phyloP scores from a whole-genome alignment of 2,888 invertebrate species.

The Tenthredo notha region DNA sequence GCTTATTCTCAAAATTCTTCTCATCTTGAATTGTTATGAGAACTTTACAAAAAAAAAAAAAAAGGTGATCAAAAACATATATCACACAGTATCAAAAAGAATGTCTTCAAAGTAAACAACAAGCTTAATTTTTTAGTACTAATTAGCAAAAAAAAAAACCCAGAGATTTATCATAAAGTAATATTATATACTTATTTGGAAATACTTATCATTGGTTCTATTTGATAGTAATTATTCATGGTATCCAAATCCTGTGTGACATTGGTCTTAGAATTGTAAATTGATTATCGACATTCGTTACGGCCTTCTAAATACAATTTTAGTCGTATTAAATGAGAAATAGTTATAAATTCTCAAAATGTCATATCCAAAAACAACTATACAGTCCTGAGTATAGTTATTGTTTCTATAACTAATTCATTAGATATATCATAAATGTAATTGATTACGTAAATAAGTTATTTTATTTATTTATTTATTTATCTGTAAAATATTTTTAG shows the following conservation, averaged over 20 bases:
- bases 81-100: neutral
- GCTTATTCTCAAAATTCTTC: neutral
- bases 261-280: slow-evolving; percentile 35
- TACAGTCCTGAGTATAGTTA: slow-evolving; percentile 44
- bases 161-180: neutral
- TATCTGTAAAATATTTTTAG: slow-evolving; percentile 47
- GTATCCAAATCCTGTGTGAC: slow-evolving; percentile 14
- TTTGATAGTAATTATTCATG: slow-evolving; percentile 7
- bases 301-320: neutral
- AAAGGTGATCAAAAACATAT: neutral
- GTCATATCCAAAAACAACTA: slow-evolving; percentile 43
- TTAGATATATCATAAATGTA: slow-evolving; percentile 26
- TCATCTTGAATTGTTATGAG: neutral
- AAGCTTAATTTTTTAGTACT: slow-evolving; percentile 22
- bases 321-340: slow-evolving; percentile 20
- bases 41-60: slow-evolving; percentile 14
- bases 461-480: neutral
- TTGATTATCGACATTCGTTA: neutral
- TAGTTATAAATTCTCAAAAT: slow-evolving; percentile 24
- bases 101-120: neutral
- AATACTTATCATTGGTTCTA: slow-evolving; percentile 23
- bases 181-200: neutral
- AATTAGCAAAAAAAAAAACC: neutral
- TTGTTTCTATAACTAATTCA: slow-evolving; percentile 32
- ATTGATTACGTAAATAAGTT: slow-evolving; percentile 44